These are phyloP conservation scores for Noctua janthina DNA, from an alignment of 2,888 invertebrate species.

Conservation along the genomic window DNA sequence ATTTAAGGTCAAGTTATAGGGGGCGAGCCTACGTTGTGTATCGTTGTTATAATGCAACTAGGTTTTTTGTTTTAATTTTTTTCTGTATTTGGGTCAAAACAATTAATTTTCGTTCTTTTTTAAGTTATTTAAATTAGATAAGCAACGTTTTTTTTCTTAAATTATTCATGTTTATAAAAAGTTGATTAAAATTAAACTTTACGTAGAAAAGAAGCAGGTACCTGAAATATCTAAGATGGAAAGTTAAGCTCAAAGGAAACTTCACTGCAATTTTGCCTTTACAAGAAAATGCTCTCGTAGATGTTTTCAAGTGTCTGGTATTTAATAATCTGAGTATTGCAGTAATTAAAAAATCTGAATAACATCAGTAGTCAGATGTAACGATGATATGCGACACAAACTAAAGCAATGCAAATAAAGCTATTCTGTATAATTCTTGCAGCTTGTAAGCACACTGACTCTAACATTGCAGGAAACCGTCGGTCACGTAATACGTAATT, in stretches of 20 bases:
- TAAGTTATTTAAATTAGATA: not conserved
- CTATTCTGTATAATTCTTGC: not conserved
- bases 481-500: constrained; percentile 17
- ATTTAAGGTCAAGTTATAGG: too few species aligned
- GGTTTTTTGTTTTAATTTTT: too few species aligned
- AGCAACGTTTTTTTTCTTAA: not conserved
- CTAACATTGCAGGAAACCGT: not conserved
- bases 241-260: not conserved
- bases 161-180: not conserved
- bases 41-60: not conserved
- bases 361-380: not conserved
- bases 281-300: not conserved
- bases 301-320: not conserved
- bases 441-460: not conserved
- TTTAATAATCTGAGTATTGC: not conserved
- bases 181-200: not conserved
- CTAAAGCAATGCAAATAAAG: not conserved
- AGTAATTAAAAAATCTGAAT: not conserved
- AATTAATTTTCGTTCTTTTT: not conserved
- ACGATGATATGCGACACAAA: not conserved
- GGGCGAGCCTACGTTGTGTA: too few species aligned
- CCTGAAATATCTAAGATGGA: not conserved
- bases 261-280: not conserved
- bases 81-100: not conserved
- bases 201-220: not conserved